These are phyloP conservation scores for Xylocopa sonorina DNA, from an alignment of 1,140 invertebrate genomes.

Conservation along the genomic window DNA sequence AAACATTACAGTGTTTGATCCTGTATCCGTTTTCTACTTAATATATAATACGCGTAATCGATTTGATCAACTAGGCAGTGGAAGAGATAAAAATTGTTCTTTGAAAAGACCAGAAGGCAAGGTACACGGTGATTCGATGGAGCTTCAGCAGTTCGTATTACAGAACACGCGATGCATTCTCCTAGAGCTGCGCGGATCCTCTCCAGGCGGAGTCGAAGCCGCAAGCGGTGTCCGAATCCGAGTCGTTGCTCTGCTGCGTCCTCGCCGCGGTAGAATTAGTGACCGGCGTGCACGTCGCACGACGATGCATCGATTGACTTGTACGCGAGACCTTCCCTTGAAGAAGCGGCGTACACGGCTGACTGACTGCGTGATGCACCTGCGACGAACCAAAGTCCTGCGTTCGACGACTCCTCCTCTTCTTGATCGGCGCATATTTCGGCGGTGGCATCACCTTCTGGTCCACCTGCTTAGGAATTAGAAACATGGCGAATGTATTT, in stretches of 20 bases:
- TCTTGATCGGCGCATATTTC: constrained; percentile 85
- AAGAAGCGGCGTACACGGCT: constrained; percentile 75
- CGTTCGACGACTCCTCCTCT: constrained; percentile 84
- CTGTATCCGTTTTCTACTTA: background rate
- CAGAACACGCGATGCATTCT: background rate
- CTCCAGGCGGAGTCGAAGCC: constrained; percentile 90
- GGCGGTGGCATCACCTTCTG: constrained; percentile 87
- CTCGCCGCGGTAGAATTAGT: constrained; percentile 63
- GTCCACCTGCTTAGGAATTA: constrained; percentile 64
- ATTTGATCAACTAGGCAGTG: no score
- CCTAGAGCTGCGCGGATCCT: constrained; percentile 76
- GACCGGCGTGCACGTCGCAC: constrained; percentile 79
- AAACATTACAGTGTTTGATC: no score
- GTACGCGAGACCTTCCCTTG: constrained; percentile 68
- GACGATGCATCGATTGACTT: constrained; percentile 64
- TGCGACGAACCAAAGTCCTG: constrained; percentile 80
- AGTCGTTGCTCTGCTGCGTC: constrained; percentile 82
- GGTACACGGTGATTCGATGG: constrained; percentile 25
- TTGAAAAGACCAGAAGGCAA: constrained; percentile 15
- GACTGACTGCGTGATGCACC: constrained; percentile 63
- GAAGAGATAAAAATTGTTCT: background rate
- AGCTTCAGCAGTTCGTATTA: constrained; percentile 1
- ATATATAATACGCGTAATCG: background rate
- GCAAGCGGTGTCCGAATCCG: constrained; percentile 91
- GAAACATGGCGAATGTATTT: constrained; percentile 36